These are phyloP conservation scores for Ceriagrion tenellum DNA, from an alignment of 2,888 invertebrate genomes.

Conservation along the genomic window DNA sequence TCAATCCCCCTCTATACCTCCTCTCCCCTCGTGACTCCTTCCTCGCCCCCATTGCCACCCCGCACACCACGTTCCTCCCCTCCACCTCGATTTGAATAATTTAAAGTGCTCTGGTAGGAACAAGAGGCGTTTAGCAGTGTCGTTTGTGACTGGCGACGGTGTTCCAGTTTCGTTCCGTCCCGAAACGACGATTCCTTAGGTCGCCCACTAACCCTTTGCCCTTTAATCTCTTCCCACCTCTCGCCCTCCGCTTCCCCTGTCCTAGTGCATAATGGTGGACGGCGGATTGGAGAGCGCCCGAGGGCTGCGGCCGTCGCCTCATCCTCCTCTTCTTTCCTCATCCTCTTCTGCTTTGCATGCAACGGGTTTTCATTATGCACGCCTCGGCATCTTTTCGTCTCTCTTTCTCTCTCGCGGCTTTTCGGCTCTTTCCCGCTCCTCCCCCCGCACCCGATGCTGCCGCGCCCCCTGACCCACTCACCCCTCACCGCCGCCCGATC, in stretches of 20 bases:
- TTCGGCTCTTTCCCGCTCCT: not conserved
- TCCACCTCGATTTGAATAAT: constrained; percentile 16
- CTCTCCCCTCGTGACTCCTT: not conserved
- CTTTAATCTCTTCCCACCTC: not conserved
- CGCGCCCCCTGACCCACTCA: not conserved
- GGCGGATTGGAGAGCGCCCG: not conserved
- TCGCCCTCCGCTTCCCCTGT: not conserved
- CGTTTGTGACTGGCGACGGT: constrained; percentile 29
- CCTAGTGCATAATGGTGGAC: not conserved
- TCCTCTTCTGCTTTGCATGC: not conserved
- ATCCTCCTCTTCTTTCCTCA: not conserved
- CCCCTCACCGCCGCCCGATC: too few species aligned
- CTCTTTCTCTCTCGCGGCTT: too few species aligned
- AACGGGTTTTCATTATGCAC: constrained; percentile 44
- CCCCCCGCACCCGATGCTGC: not conserved
- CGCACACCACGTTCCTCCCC: not conserved
- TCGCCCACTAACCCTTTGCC: constrained; percentile 5
- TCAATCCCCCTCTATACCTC: not conserved
- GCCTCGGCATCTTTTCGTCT: not conserved
- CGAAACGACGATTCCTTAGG: constrained; percentile 45
- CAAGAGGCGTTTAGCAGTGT: constrained; percentile 40
- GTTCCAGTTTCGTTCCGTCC: constrained; percentile 34
- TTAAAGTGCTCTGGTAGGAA: not conserved
- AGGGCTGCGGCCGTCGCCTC: not conserved
- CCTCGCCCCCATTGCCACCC: not conserved